These are phyloP conservation scores for Melanchra persicariae DNA, from an alignment of 2,888 invertebrate genomes.

Conservation along the genomic window DNA sequence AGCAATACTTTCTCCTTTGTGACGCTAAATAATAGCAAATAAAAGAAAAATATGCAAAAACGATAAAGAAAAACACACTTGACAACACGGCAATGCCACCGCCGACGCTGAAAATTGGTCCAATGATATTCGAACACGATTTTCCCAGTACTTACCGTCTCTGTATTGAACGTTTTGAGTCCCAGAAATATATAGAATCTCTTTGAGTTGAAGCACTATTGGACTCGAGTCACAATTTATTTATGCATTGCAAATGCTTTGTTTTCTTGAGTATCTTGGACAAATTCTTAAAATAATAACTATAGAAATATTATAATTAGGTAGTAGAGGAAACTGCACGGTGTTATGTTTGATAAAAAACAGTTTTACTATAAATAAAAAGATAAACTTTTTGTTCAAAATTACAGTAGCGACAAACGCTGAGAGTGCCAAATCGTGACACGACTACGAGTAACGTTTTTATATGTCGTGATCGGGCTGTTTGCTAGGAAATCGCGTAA, in stretches of 20 bases:
- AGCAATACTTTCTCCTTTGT: conserved; percentile 28
- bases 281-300: conserved; percentile 9
- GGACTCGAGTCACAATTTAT: conserved; percentile 43
- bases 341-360: conserved; percentile 45
- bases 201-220: conserved; percentile 48
- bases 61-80: conserved; percentile 52
- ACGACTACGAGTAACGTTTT: conserved; percentile 60
- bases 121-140: conserved; percentile 73
- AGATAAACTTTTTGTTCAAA: conserved; percentile 57
- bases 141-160: conserved; percentile 58
- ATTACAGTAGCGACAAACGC: conserved; percentile 56
- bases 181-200: conserved; percentile 54
- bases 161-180: conserved; percentile 63
- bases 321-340: neutral
- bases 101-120: conserved; percentile 66
- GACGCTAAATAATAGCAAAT: conserved; percentile 40
- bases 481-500: conserved; percentile 69
- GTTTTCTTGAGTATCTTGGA: conserved; percentile 21
- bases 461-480: conserved; percentile 62
- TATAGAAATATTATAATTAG: conserved; percentile 13
- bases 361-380: conserved; percentile 50
- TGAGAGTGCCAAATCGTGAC: conserved; percentile 63
- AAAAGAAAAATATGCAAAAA: conserved; percentile 41
- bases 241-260: conserved; percentile 27
- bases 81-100: conserved; percentile 55